These are phyloP conservation scores for Trissonchulus latispiculum DNA, from an alignment of 2,888 invertebrate species.

Conservation along the genomic window DNA sequence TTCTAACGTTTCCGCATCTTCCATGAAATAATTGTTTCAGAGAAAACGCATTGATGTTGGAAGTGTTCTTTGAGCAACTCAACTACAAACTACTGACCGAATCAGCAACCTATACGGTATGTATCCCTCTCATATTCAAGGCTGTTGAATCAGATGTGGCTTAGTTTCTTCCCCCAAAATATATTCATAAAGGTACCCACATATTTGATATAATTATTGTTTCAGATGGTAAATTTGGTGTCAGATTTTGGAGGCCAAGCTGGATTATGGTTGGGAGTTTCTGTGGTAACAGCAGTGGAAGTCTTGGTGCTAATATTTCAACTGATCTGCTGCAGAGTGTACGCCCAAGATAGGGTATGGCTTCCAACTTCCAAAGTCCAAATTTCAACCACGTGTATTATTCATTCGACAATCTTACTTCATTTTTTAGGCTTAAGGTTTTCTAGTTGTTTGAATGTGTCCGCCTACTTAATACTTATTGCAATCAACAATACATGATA, in stretches of 20 bases:
- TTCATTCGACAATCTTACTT: no score
- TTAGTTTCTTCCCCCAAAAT: not conserved
- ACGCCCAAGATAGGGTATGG: no score
- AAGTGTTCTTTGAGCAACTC: constrained; percentile 37
- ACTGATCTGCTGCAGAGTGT: constrained; percentile 1
- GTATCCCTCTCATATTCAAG: not conserved
- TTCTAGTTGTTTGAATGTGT: no score
- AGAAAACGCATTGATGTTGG: constrained; percentile 34
- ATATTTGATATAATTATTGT: not conserved
- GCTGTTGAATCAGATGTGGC: not conserved
- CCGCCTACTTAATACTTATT: no score
- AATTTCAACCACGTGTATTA: no score
- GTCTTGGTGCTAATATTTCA: constrained; percentile 26
- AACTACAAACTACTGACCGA: constrained; percentile 29
- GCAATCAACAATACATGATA: no score
- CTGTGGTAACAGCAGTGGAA: constrained; percentile 40
- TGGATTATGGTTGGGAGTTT: constrained; percentile 42
- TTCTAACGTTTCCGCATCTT: no score
- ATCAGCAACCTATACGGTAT: constrained; percentile 13
- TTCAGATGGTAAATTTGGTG: constrained; percentile 39
- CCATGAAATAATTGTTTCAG: constrained; percentile 25
- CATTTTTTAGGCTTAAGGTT: no score
- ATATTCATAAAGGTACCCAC: not conserved
- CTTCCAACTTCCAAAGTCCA: no score
- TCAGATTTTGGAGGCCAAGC: constrained; percentile 43